Base-by-base conservation (phyloP, 2,888 invertebrate species). In the Metallyticus violacea region DNA sequence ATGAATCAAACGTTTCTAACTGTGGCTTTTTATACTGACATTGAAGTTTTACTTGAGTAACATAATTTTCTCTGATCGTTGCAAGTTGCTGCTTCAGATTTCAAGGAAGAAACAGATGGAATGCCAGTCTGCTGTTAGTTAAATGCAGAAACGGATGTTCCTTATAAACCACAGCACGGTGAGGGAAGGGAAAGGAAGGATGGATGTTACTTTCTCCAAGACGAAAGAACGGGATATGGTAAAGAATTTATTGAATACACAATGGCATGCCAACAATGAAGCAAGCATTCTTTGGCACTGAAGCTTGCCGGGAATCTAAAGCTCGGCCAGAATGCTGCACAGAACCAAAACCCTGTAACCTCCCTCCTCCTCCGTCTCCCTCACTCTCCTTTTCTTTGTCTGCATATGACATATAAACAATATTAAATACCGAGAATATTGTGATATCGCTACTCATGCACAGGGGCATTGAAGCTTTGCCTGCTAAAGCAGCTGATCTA, bases 301-400 rank as follows among this genome's bases (percentile, higher is more conserved):
- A 86, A 78, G 22, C 78, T 78, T 40, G 87, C 29, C 6, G 80
- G 77, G 87, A 87, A 87, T 87, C 27, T 30, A 15, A 62, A 81
- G 30, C 81, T 78, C 79, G 87, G 6, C 15, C 28, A 85, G 87
- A 87, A 87, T 87, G 87, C 79, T 62, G 30, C 79, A 30, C 40
- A 25, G 83, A 22, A 77, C 83, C 83, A 29, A 25, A 7, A 1
- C 81, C 30, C 30, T 30, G 6, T n/a, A 26, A n/a, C 81, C 6
- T 9, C 79, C 27, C 79, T 25, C 25, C 22, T 28, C 28, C 29
- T 30, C 26, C 62, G 62, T n/a, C 81, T 28, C 81, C n/a, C 1
- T 26, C 28, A 26, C 62, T 30, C 3, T 62, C 77, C 77, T 25
- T 62, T 62, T 62, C 40, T 62, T 62, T 62, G 40, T 62, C 40